Base-by-base conservation (phyloP, 35 echinoderm and acorn worm species). In the Diadema setosum region DNA sequence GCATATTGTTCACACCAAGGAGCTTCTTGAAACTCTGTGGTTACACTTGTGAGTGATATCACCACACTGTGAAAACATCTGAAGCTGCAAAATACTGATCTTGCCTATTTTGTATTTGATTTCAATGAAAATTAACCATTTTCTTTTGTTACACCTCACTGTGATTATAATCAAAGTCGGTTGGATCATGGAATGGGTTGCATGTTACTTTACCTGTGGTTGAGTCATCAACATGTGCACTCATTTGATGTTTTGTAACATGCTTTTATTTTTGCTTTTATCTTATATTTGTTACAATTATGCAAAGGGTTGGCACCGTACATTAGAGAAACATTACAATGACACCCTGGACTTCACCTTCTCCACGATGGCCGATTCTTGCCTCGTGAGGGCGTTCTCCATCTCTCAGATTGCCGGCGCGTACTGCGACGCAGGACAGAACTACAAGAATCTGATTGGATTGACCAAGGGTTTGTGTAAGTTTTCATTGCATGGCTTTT, bases 341-440 rank as follows among this genome's bases (percentile, higher is more conserved):
- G 92, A 94, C 45, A 94, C 92, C 1, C 31, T 94, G 14, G 63
- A 94, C 41, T 89, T 94, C 46, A 65, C 61, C 41, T 84, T 93
- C 39, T 58, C 78, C n/a, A 41, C 49, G 21, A 36, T 20, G 34
- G 35, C 24, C 11, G 42, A n/a, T 9, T 83, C 81, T 9, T 78
- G 73, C 73, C 20, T 65, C 6, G 86, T 94, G 20, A 75, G 59
- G 65, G 92, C 92, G 27, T 94, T 94, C 57, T 94, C 92, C 26
- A 85, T 94, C 41, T 94, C 92, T 20, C 82, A 94, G 46, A 94
- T 94, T 30, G 92, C 86, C 42, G 92, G 92, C n/a, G 92, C 92
- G 20, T 83, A 48, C 46, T 94, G 92, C 35, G 92, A 94, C 82
- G 58, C 59, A 23, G 92, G 92, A 11, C 92, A 89, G 86, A 93